Conservation (phyloP, 2,113 vertebrate species). For the Rallus limicola region DNA sequence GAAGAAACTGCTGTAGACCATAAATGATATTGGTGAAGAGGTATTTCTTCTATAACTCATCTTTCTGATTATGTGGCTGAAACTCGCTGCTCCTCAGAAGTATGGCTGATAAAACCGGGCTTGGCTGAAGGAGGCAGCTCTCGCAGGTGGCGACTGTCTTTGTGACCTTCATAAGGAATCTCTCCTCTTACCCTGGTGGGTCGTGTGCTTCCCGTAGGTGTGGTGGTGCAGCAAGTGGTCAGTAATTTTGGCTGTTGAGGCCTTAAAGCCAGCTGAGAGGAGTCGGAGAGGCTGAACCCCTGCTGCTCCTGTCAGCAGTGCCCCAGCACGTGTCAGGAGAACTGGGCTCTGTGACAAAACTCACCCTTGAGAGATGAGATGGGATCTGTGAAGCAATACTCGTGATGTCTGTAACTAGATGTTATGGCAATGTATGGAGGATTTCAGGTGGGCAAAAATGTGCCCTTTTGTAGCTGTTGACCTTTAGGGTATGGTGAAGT, state of each 20-base stretch:
- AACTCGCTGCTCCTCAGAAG: background rate
- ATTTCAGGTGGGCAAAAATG: background rate
- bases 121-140: background rate
- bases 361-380: background rate
- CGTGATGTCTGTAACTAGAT: background rate
- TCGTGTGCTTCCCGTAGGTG: background rate
- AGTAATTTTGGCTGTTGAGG: background rate
- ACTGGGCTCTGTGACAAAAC: background rate
- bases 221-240: background rate
- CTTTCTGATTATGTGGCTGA: background rate
- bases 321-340: accelerated
- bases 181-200: background rate
- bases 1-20: background rate
- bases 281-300: background rate
- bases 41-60: background rate
- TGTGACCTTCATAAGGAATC: background rate
- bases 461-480: background rate
- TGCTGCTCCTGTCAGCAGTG: background rate
- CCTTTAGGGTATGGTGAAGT: background rate
- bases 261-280: background rate
- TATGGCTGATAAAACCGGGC: background rate
- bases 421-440: background rate
- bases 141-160: background rate
- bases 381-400: background rate
- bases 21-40: background rate